phyloP scores from a whole-genome alignment of 2,888 invertebrate species.

The Spisula subtruncata region DNA sequence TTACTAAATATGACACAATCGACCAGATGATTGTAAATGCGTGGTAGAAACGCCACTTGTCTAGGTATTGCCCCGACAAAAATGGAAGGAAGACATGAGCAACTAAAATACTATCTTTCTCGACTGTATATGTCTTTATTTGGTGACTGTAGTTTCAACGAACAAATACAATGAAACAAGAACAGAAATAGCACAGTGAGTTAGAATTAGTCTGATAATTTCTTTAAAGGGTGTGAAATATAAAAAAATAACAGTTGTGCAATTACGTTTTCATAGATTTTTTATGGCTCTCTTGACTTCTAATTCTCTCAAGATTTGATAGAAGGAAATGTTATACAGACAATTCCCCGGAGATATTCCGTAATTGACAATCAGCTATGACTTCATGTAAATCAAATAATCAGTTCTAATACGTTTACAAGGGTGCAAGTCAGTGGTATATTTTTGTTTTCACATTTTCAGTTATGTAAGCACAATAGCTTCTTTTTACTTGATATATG shows the following conservation, averaged over 20 bases:
- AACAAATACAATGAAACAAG: too few relatives aligned
- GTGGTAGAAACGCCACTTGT: too few relatives aligned
- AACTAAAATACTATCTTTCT: too few relatives aligned
- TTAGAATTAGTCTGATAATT: not conserved
- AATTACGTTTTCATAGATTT: constrained; percentile 2
- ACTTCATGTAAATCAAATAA: not conserved
- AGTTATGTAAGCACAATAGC: not conserved
- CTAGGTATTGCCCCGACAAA: too few relatives aligned
- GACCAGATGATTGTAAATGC: too few relatives aligned
- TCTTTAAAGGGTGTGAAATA: not conserved
- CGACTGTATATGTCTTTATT: too few relatives aligned
- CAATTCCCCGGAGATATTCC: not conserved
- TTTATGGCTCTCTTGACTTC: not conserved
- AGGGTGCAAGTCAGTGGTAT: too few relatives aligned
- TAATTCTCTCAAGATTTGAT: not conserved
- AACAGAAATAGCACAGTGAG: too few relatives aligned
- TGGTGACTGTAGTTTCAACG: too few relatives aligned
- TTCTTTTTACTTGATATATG: not conserved
- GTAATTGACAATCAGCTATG: not conserved
- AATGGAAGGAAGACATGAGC: too few relatives aligned
- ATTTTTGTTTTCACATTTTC: too few relatives aligned
- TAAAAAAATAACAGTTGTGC: not conserved
- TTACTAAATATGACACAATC: too few relatives aligned
- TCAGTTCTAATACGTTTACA: not conserved
- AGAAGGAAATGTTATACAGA: not conserved